Conservation (phyloP, 2,888 invertebrate species). For the Drosophila nigricruria region DNA sequence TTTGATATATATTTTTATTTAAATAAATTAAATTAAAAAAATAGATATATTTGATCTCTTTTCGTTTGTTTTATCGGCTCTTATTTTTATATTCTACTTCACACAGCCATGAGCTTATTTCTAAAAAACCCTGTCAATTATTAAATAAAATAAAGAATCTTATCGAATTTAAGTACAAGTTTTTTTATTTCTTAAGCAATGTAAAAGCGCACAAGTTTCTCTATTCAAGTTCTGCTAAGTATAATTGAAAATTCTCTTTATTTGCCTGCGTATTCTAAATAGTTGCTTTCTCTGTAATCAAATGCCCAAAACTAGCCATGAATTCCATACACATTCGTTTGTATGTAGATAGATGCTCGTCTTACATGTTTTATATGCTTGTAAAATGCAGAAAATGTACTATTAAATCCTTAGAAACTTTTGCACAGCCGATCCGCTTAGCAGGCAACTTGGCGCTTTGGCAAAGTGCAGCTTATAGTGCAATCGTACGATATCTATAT, state of each 20-base stretch:
- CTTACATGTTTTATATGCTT: constrained; percentile 36
- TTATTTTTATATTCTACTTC: not conserved
- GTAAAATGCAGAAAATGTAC: constrained; percentile 49
- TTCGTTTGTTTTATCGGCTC: no score
- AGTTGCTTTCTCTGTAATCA: constrained; percentile 24
- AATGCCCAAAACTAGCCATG: constrained; percentile 12
- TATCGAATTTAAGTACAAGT: not conserved
- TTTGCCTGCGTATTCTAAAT: constrained; percentile 18
- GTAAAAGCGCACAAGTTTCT: not conserved
- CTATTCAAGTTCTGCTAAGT: constrained; percentile 4
- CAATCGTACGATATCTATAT: constrained; percentile 49
- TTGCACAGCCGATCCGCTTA: constrained; percentile 53
- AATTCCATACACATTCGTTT: not conserved
- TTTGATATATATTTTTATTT: no score
- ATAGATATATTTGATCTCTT: not conserved
- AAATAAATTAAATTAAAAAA: not conserved
- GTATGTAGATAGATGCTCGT: not conserved
- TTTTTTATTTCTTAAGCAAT: not conserved
- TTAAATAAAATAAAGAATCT: not conserved
- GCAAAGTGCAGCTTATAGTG: constrained; percentile 41
- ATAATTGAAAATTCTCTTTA: constrained; percentile 32
- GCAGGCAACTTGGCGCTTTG: constrained; percentile 45
- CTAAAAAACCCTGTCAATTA: not conserved
- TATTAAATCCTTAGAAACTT: constrained; percentile 59
- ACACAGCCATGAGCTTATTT: no score